Evolutionary conservation across 1,140 invertebrate species (phyloP).

Genomic region (Apis laboriosa): DNA sequence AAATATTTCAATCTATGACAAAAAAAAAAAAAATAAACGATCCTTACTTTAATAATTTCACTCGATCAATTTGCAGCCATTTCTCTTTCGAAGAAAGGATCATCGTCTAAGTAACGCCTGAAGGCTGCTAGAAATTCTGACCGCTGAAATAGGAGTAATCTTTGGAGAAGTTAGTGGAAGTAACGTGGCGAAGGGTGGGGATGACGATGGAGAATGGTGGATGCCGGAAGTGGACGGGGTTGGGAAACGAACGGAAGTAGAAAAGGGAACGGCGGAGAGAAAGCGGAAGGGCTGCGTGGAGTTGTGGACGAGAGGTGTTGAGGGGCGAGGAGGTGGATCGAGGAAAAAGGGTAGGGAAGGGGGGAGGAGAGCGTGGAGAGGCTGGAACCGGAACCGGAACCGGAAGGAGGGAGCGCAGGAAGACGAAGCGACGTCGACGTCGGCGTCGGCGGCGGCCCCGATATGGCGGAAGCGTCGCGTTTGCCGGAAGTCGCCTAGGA

Average conservation of each 20-base stretch:
- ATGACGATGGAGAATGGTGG: slow-evolving; percentile 4
- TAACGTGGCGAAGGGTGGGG: not conserved
- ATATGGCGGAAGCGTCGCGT: slow-evolving; percentile 80
- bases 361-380: slow-evolving; percentile 52
- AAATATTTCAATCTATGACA: no score
- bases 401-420: slow-evolving; percentile 61
- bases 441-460: slow-evolving; percentile 68
- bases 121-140: slow-evolving; percentile 23
- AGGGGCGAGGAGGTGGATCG: slow-evolving; percentile 65
- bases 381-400: slow-evolving; percentile 29
- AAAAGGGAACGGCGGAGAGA: slow-evolving; percentile 63
- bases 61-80: not conserved
- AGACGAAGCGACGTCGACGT: slow-evolving; percentile 64
- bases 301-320: slow-evolving; percentile 61
- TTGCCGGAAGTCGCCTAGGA: slow-evolving; percentile 80
- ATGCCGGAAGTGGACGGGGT: slow-evolving; percentile 37
- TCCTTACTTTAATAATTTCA: not conserved
- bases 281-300: slow-evolving; percentile 61
- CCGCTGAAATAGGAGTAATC: slow-evolving; percentile 41
- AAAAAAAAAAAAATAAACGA: not conserved
- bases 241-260: slow-evolving; percentile 56
- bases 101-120: slow-evolving; percentile 16
- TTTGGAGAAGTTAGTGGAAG: slow-evolving; percentile 30
- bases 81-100: slow-evolving; percentile 25
- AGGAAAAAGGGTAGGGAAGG: slow-evolving; percentile 46